Base-by-base conservation (phyloP, 2,888 invertebrate genomes). In the Priocnemis perturbator region DNA sequence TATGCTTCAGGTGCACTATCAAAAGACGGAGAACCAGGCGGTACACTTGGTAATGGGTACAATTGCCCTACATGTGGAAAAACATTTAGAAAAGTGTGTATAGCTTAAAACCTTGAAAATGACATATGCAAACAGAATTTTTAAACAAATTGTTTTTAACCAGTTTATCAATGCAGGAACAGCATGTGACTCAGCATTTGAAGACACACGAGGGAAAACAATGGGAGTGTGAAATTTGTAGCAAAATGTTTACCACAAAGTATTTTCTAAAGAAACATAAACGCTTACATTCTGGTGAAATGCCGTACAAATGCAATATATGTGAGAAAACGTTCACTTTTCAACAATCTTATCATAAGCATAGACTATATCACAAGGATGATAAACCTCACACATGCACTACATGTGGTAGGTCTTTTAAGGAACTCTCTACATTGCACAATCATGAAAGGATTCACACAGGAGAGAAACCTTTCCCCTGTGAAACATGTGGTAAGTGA, bases 191-290 rank as follows among this genome's bases (percentile, higher is more conserved):
- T 1, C 90, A 90, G 69, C 91, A 91, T 81, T 77, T 90, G 69
- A 90, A 90, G 81, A 89, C 88, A 1, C 90, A 90, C 68, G 94
- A 94, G 75, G 93, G 93, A 62, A 96, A 96, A 88, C 94, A 95
- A 85, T 96, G 96, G 96, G 94, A 94, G 85, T 96, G 96, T 85
- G 95, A 96, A 83, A 93, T 95, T 55, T 96, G 96, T 88, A 91
- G 92, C 65, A 96, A 96, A 90, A 92, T 93, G 89, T 96, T 96
- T 86, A 96, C 96, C 0, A 96, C 96, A 0, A 96, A 96, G 89
- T 96, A 96, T 90, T 96, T 96, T 86, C 90, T 96, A 77, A 96
- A 96, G 89, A 96, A 96, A 89, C 96, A 96, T 87, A 95, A 95
- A 89, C 92, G 96, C 77, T 91, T 96, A 70, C 96, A 96, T 89